A percentile compares a stretch with the other conserved stretches of the same genome.
phyloP scores from a whole-genome alignment of 1,140 invertebrate species.

The Drosophila biarmipes region DNA sequence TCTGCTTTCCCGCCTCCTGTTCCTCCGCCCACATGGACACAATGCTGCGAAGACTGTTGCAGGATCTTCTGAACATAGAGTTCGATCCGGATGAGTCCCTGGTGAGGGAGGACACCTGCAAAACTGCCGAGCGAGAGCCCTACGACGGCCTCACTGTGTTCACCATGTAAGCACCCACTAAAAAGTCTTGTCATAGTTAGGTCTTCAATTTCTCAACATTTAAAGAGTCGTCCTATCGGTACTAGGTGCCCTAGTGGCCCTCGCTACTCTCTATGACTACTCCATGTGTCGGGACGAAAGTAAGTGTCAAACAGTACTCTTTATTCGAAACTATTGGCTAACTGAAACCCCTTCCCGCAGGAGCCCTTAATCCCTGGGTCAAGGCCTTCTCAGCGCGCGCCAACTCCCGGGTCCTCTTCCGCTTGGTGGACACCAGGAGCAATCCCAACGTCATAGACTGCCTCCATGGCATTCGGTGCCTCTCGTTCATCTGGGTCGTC shows the following conservation, averaged over 20 bases:
- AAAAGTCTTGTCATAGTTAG: not conserved
- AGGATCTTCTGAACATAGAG: constrained; percentile 26
- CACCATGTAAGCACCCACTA: constrained; percentile 46
- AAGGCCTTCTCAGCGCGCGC: constrained; percentile 53
- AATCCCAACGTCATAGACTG: constrained; percentile 83
- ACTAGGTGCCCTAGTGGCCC: constrained; percentile 18
- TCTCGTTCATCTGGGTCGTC: constrained; percentile 89
- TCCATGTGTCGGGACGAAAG: constrained; percentile 23
- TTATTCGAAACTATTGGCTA: too few relatives aligned
- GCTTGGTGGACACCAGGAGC: constrained; percentile 12
- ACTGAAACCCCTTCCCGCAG: constrained; percentile 1
- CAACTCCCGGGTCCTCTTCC: constrained; percentile 50
- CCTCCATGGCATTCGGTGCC: constrained; percentile 86
- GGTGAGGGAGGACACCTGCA: constrained; percentile 23
- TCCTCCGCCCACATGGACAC: constrained; percentile 33
- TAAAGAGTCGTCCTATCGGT: constrained; percentile 50
- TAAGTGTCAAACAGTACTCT: constrained; percentile 10
- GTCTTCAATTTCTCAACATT: not conserved
- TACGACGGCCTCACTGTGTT: constrained; percentile 46
- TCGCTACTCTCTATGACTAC: constrained; percentile 58
- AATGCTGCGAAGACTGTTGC: constrained; percentile 26
- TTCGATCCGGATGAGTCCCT: not conserved
- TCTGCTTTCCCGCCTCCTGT: constrained; percentile 52
- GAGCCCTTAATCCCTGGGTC: constrained; percentile 24
- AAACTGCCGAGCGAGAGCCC: constrained; percentile 28